A percentile compares a stretch with the other conserved stretches of the same genome.
phyloP scores from a whole-genome alignment of 1,140 invertebrate species.

The Zaprionus capensis region DNA sequence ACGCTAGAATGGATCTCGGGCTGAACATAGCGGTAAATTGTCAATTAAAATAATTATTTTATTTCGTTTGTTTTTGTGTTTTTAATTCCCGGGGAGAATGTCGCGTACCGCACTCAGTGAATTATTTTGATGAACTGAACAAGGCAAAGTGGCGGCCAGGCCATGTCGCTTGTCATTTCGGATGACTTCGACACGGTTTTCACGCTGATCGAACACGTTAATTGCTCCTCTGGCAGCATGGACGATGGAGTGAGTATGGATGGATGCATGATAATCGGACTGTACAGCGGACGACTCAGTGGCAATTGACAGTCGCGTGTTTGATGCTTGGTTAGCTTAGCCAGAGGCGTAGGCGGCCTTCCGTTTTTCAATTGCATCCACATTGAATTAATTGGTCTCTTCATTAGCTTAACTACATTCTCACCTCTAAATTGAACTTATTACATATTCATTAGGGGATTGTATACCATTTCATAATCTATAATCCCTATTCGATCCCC shows the following conservation, averaged over 20 bases:
- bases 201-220: conserved; percentile 76
- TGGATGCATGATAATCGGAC: conserved; percentile 57
- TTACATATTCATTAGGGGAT: too few species aligned
- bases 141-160: conserved; percentile 28
- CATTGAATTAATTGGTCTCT: not conserved
- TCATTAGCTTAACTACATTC: too few species aligned
- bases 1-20: conserved; percentile 38
- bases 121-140: conserved; percentile 54
- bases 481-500: not conserved
- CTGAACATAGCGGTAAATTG: conserved; percentile 46
- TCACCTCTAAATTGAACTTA: too few species aligned
- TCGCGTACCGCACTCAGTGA: conserved; percentile 35
- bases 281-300: conserved; percentile 48
- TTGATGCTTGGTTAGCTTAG: conserved; percentile 66
- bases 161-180: conserved; percentile 47
- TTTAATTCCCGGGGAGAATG: not conserved
- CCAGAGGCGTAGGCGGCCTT: conserved; percentile 55
- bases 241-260: conserved; percentile 37
- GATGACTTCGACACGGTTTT: conserved; percentile 83
- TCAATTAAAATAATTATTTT: not conserved
- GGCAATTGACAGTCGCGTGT: conserved; percentile 75
- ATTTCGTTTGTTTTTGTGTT: not conserved
- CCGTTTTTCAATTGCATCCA: not conserved
- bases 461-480: not conserved
- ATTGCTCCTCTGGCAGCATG: conserved; percentile 58